Evolutionary conservation across 2,797 vertebrate genomes (phyloP).

Genomic region (Phoebastria nigripes): DNA sequence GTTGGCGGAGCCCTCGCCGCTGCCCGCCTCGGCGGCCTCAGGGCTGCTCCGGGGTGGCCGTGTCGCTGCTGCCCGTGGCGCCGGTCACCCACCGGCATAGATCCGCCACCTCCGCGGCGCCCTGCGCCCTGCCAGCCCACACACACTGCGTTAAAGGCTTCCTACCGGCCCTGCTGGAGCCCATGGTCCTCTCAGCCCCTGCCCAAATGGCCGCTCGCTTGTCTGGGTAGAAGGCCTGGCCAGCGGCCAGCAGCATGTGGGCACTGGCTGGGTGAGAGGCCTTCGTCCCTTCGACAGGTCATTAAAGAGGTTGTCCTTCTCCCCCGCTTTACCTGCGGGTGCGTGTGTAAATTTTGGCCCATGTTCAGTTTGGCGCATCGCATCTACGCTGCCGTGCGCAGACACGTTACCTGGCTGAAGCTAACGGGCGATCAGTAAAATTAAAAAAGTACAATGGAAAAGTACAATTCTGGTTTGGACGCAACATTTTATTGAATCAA

Average conservation of each 20-base stretch:
- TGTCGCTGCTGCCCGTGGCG: fast-evolving
- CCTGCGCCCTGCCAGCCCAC: background rate
- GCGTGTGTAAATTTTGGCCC: background rate
- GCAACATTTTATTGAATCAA: background rate
- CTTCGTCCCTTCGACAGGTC: fast-evolving
- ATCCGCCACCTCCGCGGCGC: fast-evolving
- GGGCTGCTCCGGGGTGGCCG: fast-evolving
- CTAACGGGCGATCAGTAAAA: fast-evolving
- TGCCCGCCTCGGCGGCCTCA: fast-evolving
- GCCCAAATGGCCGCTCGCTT: too few species aligned
- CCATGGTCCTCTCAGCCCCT: too few species aligned
- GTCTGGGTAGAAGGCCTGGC: background rate
- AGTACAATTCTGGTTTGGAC: background rate
- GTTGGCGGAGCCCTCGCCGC: background rate
- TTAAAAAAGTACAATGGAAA: background rate
- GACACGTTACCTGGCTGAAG: fast-evolving
- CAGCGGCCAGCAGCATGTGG: fast-evolving
- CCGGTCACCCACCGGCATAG: fast-evolving
- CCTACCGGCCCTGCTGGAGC: background rate
- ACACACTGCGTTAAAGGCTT: fast-evolving
- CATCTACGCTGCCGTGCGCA: fast-evolving
- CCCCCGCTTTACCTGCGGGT: fast-evolving
- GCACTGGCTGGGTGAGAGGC: too few species aligned
- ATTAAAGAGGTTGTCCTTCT: background rate
- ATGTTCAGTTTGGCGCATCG: fast-evolving